Base-by-base conservation (phyloP, 2,888 invertebrate species). In the Volucella bombylans region DNA sequence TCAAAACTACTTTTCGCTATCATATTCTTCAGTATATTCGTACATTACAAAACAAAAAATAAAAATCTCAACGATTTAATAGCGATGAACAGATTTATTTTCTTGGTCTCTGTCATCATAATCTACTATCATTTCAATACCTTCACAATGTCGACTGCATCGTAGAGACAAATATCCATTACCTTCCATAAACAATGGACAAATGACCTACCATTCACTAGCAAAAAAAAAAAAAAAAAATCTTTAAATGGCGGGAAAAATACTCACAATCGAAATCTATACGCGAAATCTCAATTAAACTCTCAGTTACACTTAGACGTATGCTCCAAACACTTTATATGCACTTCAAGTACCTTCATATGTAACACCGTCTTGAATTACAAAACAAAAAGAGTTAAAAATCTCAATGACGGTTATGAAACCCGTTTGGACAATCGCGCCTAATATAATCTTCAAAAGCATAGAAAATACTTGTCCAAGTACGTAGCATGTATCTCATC, bases 261-360 rank as follows among this genome's bases (percentile, higher is more conserved):
- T 43, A 41, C 47, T 59, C 54, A 39, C 71, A 78, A 64, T 39
- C 73, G 55, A 61, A 55, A 72, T 57, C 57, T 54, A 49, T 69
- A 47, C 59, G 83, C 74, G 45, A 83, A 83, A 83, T 83, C 79
- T 83, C 74, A 69, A 83, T 61, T 67, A 62, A 76, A 71, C 61
- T 79, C 74, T 71, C 83, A 43, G 74, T 83, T 74, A 71, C 74
- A 80, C 65, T 74, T 61, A 65, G 78, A 59, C 69, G 71, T 12
- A 54, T 59, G 18, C 31, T 57, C 65, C 73, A 31, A 59, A 65
- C 64, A 74, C 69, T 83, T 83, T 83, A 76, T 74, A 80, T 80
- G 83, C 83, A 74, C 79, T 80, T 62, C 80, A 74, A 80, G 83
- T 83, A 83, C 83, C 80, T 83, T 83, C 80, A 83, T 81, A 71